Percentiles rank a stretch among this genome's conserved stretches.
Evolutionary conservation across 2,888 invertebrate genomes (phyloP).

Genomic region (Hecatera dysodea): DNA sequence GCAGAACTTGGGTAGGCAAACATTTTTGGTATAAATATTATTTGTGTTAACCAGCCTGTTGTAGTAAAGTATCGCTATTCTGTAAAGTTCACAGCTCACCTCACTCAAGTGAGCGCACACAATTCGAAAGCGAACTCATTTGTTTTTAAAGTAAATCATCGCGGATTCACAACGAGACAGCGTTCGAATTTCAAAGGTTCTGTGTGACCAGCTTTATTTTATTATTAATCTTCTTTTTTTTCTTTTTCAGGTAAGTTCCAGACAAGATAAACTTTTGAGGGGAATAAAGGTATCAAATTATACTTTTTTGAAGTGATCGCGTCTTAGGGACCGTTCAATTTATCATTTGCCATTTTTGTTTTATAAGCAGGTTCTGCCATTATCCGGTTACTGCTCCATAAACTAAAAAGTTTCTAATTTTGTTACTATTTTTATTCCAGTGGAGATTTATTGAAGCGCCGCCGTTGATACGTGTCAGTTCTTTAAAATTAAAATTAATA

Average conservation of each 20-base stretch:
- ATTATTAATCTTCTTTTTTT: background rate
- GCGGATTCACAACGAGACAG: background rate
- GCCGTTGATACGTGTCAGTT: no score
- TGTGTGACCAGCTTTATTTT: background rate
- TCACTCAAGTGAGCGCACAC: conserved; percentile 3
- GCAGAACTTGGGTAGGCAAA: conserved; percentile 1
- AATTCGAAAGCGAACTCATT: background rate
- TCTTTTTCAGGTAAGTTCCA: conserved; percentile 47
- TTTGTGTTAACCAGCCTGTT: background rate
- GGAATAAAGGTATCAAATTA: conserved; percentile 18
- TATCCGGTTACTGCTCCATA: no score
- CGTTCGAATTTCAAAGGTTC: background rate
- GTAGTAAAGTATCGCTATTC: background rate
- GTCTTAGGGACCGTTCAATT: background rate
- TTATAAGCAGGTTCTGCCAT: no score
- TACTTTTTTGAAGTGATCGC: background rate
- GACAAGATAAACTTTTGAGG: background rate
- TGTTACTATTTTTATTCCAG: no score
- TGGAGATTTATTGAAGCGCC: no score
- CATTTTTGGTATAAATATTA: conserved; percentile 7
- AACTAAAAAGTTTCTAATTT: no score
- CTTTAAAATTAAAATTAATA: no score
- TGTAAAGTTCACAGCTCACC: background rate
- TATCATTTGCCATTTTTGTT: no score
- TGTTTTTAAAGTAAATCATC: background rate